Evolutionary conservation across 30 jellyfish, hydroid and myxozoan species (phyloP), one percentile per base, ranked within the genome.

Genomic region (Hydractinia echinata): DNA sequence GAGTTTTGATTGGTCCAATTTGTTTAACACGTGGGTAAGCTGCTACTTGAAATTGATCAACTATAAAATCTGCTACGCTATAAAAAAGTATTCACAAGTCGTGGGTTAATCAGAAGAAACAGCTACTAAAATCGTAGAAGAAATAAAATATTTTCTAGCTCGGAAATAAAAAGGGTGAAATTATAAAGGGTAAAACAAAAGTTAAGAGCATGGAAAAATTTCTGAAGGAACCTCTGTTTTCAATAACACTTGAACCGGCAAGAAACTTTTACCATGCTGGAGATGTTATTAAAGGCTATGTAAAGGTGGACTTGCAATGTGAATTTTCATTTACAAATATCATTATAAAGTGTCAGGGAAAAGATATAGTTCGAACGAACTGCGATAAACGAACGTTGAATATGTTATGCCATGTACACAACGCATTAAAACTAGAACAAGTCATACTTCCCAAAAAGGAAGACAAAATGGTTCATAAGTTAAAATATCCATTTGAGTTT

Each of bases 271-370:
- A 64, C 74, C 39, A n/a, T 6, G 74, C 74, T 64, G 74, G 74
- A n/a, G 74, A 64, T 13, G 74, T 64, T 51, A 64, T 64, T 64
- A 6, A 13, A 6, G 74, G 74, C 16, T 64, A 64, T 64, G 74
- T 64, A n/a, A 51, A 3, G 4, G 39, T 64, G 4, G 51, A 6
- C 7, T 64, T 64, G 10, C 19, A 64, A 64, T 8, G 39, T 0
- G 6, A 64, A n/a, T 7, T 51, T 44, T n/a, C 51, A n/a, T 7
- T 6, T 51, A 64, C 19, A 51, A 13, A 64, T 44, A 44, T 64
- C 19, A n/a, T 51, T n/a, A n/a, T 64, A 51, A 64, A 64, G 39
- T 64, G 74, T 13, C 19, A 13, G 7, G 74, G 74, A 51, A 64
- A 13, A 64, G 39, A 7, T 13, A 13, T 13, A 51, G 19, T 64